Evolutionary conservation across 2,888 invertebrate species (phyloP).

Genomic region (Koerneria pararmatus): DNA sequence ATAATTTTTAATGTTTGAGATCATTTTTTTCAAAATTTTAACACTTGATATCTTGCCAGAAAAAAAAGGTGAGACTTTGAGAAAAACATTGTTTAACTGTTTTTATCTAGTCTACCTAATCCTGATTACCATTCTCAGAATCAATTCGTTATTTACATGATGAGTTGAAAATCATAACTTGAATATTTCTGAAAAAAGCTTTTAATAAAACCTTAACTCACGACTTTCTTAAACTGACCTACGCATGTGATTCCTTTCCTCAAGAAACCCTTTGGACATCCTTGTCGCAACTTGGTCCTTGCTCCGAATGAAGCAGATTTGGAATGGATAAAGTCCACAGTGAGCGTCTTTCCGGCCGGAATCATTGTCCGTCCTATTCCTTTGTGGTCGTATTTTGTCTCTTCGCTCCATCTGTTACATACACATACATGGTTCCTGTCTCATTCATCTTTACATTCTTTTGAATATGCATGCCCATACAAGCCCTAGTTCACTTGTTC

Average conservation of each 20-base stretch:
- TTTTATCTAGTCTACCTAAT: no score
- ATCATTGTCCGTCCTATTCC: constrained; percentile 4
- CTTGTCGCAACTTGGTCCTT: background rate
- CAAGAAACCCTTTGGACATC: constrained; percentile 31
- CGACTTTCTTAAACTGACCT: background rate
- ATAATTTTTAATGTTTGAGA: no score
- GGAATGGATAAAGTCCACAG: background rate
- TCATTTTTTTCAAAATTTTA: background rate
- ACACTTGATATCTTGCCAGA: no score
- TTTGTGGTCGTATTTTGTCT: constrained; percentile 29
- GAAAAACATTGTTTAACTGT: no score
- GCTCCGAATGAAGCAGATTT: background rate
- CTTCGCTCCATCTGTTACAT: constrained; percentile 31
- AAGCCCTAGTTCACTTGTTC: no score
- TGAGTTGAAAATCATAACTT: background rate
- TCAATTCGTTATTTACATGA: no score
- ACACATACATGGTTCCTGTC: no score
- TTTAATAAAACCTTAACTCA: no score
- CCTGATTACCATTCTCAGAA: no score
- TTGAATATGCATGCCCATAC: no score
- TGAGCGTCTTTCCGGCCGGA: background rate
- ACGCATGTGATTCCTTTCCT: constrained; percentile 16
- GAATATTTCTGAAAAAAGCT: background rate
- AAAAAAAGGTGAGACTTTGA: no score
- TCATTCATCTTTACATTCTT: no score